A percentile compares a stretch with the other conserved stretches of the same genome.
Evolutionary conservation across 2,113 vertebrate genomes (phyloP).

Genomic region (Grus americana): DNA sequence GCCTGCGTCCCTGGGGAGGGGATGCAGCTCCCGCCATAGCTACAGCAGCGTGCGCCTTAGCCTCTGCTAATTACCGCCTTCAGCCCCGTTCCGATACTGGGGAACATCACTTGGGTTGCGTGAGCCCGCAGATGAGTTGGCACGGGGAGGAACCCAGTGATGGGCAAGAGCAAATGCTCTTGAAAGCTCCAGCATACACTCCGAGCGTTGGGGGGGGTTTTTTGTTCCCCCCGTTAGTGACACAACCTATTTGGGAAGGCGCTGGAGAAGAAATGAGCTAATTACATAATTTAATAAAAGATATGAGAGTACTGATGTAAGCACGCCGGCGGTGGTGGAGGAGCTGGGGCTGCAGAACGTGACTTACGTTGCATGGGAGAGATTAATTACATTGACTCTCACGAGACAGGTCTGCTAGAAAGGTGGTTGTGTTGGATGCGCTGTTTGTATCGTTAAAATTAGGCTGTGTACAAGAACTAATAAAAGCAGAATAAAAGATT

Average conservation of each 20-base stretch:
- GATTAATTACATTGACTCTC: not conserved
- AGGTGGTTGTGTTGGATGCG: not conserved
- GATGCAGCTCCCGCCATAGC: not conserved
- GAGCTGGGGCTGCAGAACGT: constrained; percentile 22
- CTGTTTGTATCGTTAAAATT: not conserved
- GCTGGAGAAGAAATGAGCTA: constrained; percentile 39
- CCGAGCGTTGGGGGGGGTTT: not conserved
- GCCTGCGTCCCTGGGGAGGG: not conserved
- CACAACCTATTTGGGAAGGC: constrained; percentile 10
- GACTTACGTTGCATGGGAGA: not conserved
- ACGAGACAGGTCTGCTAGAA: not conserved
- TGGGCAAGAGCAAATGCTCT: not conserved
- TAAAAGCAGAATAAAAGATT: not conserved
- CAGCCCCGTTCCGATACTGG: not conserved
- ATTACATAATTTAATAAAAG: constrained; percentile 56
- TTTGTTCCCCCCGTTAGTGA: not conserved
- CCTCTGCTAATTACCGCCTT: not conserved
- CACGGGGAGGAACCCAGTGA: not conserved
- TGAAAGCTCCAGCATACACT: not conserved
- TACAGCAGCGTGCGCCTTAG: accelerated
- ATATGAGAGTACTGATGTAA: not conserved
- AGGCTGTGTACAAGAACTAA: not conserved
- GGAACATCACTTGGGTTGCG: not conserved
- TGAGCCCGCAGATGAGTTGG: not conserved
- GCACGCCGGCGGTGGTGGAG: not conserved